These are phyloP conservation scores for Pimpla rufipes DNA, from an alignment of 2,888 invertebrate species.

Conservation along the genomic window DNA sequence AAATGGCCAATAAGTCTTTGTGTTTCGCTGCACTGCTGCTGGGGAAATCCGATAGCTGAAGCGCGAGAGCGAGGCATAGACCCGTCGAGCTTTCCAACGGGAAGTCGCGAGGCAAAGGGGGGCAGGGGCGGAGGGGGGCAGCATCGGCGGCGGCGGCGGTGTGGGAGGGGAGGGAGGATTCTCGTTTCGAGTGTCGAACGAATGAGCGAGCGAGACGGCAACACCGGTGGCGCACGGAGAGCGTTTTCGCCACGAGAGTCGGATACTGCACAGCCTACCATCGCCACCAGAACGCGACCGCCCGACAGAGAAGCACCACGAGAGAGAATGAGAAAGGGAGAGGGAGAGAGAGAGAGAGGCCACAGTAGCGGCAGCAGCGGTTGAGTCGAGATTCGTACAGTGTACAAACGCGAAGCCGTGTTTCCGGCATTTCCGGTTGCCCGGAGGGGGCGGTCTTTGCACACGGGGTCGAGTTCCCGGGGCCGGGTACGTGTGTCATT, in stretches of 20 bases:
- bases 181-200: slow-evolving; percentile 67
- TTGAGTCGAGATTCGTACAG: slow-evolving; percentile 43
- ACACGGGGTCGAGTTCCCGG: slow-evolving; percentile 39
- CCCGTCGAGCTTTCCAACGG: slow-evolving; percentile 45
- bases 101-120: slow-evolving; percentile 2
- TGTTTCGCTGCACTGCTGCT: slow-evolving; percentile 62
- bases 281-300: slow-evolving; percentile 19
- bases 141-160: slow-evolving; percentile 33
- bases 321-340: background rate
- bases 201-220: slow-evolving; percentile 47
- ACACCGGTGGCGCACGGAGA: slow-evolving; percentile 20
- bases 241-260: slow-evolving; percentile 30
- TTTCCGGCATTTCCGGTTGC: slow-evolving; percentile 60
- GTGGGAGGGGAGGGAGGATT: slow-evolving; percentile 40
- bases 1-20: slow-evolving; percentile 69
- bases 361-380: slow-evolving; percentile 19
- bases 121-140: slow-evolving; percentile 24
- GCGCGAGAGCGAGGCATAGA: slow-evolving; percentile 35
- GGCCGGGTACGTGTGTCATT: slow-evolving; percentile 49
- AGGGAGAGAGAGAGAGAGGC: background rate
- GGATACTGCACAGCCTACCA: slow-evolving; percentile 42
- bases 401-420: slow-evolving; percentile 52
- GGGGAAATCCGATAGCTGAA: slow-evolving; percentile 59
- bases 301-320: slow-evolving; percentile 14
- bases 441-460: slow-evolving; percentile 50